These are phyloP conservation scores for Ochotona princeps DNA, from an alignment of 2,113 vertebrate genomes.

Conservation along the genomic window DNA sequence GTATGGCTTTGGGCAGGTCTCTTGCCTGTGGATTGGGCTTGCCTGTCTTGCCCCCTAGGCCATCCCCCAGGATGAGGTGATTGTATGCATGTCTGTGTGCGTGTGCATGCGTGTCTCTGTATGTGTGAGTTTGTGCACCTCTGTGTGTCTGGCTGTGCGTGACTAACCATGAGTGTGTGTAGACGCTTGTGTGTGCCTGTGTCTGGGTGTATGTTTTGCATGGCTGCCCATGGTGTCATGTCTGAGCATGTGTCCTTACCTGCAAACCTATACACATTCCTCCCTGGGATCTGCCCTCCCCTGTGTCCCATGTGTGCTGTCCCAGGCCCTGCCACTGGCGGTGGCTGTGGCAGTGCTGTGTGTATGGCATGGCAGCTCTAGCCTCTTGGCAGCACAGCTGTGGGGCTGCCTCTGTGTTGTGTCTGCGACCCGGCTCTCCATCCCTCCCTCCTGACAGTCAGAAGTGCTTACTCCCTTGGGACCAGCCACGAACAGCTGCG, in stretches of 20 bases:
- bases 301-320: not conserved
- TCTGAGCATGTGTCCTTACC: not conserved
- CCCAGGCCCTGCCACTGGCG: not conserved
- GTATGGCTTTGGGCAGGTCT: not conserved
- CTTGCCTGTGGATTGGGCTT: not conserved
- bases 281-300: not conserved
- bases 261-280: not conserved
- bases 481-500: constrained; percentile 61
- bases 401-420: constrained; percentile 45
- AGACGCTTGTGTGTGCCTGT: not conserved
- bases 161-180: not conserved
- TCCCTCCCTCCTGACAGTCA: constrained; percentile 59
- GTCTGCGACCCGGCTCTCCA: constrained; percentile 20
- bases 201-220: constrained; percentile 7
- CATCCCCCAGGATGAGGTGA: not conserved
- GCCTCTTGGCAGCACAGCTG: constrained; percentile 26
- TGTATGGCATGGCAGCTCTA: not conserved
- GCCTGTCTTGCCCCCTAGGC: not conserved
- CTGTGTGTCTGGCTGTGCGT: not conserved
- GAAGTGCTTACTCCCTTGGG: constrained; percentile 57
- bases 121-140: not conserved
- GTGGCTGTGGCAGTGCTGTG: not conserved
- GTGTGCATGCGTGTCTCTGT: not conserved
- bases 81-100: not conserved
- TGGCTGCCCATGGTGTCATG: not conserved